Evolutionary conservation across 2,797 vertebrate genomes (phyloP), one percentile per base, ranked within the genome.

Genomic region (Benthosema pterotum): DNA sequence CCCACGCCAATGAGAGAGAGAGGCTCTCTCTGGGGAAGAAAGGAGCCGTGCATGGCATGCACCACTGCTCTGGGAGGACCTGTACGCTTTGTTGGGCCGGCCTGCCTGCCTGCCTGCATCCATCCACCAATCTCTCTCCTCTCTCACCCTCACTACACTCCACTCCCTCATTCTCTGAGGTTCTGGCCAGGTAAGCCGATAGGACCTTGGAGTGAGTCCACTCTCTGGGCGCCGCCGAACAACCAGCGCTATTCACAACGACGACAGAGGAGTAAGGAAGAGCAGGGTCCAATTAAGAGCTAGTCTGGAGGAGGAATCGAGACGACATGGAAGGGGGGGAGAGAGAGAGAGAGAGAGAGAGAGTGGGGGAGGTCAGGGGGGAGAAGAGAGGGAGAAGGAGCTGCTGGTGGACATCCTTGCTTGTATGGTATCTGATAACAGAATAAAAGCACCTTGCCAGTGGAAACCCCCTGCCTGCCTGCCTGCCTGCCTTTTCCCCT

Each of bases 161-260:
- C n/a, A n/a, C n/a, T 46, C 42, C 52, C 64, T 50, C 50, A 51
- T 67, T 65, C 68, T 67, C 60, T 71, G 73, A 32, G 53, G 52
- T 71, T 71, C 57, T 64, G 68, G 71, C 59, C 74, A 85, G 81
- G 87, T 88, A 90, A 87, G 67, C 42, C 2, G 71, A 89, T 80
- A 86, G 72, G 77, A 87, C 78, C 71, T 62, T 71, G 70, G 78
- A 80, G 58, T 66, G 43, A 42, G 45, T 72, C 74, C 75, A 76
- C 69, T 71, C 54, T 71, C 65, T 63, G 46, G 52, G 58, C 70
- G 63, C 56, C 28, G 60, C 57, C 28, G 60, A 82, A 79, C 73
- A 71, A 79, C 59, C 63, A n/a, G 75, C 72, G 15, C 71, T 72
- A 83, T 80, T 78, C 78, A 79, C 69, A 55, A 14, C 2, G 28